Evolutionary conservation across 2,888 invertebrate genomes (phyloP), one percentile per base, ranked within the genome.

Genomic region (Anoncus sp.): DNA sequence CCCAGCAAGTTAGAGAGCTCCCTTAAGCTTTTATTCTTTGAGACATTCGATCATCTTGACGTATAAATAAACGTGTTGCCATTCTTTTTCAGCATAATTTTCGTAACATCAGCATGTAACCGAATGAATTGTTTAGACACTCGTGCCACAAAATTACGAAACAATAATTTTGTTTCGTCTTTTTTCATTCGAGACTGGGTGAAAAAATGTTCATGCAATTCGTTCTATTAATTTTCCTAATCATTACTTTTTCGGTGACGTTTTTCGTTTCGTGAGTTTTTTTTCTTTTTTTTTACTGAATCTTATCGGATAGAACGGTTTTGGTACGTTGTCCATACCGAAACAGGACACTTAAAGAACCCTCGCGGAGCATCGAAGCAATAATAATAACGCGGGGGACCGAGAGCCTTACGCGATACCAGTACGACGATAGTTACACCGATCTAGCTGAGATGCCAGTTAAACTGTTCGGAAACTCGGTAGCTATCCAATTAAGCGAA

Each of bases 391-490:
- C 83, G 80, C 84, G 85, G 83, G 85, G 83, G 82, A 78, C 80
- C 80, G 83, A 31, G 69, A 69, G 75, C 79, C 83, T 83, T 83
- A 6, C 81, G 82, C 81, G 82, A 85, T 84, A 75, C 80, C 75
- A 67, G 85, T 83, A 79, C 35, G 70, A 80, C 86, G 88, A 89
- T 88, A 86, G 86, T 76, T 80, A 86, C 82, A 85, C 85, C 87
- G 82, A 86, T 71, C 31, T 24, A 71, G 60, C 53, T 40, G 53
- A 60, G 65, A 87, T 89, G 86, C 87, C 90, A 89, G 91, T 91
- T 91, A 88, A 91, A 91, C 90, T 90, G 91, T 91, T 91, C 87
- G 90, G 90, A 90, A 90, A 91, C 88, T 90, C 87, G 84, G 86
- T 77, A 84, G 90, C 89, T 89, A 90, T 90, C 90, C 91, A 90